Evolutionary conservation across 1,140 invertebrate species (phyloP), one percentile per base, ranked within the genome.

Genomic region (Epicauta chinensis): DNA sequence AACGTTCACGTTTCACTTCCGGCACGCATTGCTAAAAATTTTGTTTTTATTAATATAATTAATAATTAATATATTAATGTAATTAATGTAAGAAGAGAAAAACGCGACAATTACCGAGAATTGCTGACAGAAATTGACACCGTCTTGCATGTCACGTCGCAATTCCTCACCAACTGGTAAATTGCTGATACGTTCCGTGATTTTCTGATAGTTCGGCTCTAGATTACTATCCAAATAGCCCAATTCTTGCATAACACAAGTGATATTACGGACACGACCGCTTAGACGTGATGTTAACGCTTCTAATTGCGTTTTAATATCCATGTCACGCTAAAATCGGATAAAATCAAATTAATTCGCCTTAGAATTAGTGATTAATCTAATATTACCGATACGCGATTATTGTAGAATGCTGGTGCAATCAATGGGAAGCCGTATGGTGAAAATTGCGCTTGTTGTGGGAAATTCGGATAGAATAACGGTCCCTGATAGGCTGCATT

Each of bases 231-330:
- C 80, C 58, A 83, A 75, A 65, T 82, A 83, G 39, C 80, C 81
- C 1, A 83, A 70, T 62, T 82, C 80, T 59, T 82, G 81, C 79
- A 83, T 81, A 14, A 82, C 78, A 60, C 81, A 83, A 0, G 80
- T 82, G 2, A 81, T 75, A 62, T 83, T 83, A 35, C 74, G 68
- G 0, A 76, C 71, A 55, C 70, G 72, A 11, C 74, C 74, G 12
- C 68, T 71, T 42, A 78, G 67, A n/a, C 72, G 71, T 3, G 73
- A 67, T 2, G 77, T 73, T 41, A 81, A 64, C 10, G 77, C 55
- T 45, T 81, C 80, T 16, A 81, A 53, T 37, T 77, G 79, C n/a
- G 72, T 74, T 52, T 73, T 72, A 2, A 81, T 65, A 58, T 80
- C 78, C 59, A 82, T 67, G 37, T 81, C 75, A 1, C 77, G 69